Evolutionary conservation across 2,888 invertebrate species (phyloP), one percentile per base, ranked within the genome.

Genomic region (Dasypolia templi): DNA sequence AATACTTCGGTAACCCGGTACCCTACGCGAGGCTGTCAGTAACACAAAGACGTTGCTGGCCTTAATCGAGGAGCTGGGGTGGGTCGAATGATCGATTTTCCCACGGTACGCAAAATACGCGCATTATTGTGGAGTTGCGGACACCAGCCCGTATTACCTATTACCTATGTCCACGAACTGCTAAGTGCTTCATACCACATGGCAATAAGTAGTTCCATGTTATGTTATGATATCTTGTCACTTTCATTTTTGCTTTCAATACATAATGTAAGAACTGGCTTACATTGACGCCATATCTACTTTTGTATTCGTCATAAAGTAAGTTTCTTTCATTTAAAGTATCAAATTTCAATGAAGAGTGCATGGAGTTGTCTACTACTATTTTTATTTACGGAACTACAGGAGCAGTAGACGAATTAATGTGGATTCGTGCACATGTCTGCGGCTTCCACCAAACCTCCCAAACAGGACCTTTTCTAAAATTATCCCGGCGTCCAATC

Each of bases 401-500:
- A 35, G 39, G 22, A 44, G 53, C 22, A 22, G 63, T 32, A 62
- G 59, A 69, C 58, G 19, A 53, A 14, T 63, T 44, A 70, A 77
- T 64, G 63, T 62, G 56, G 51, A 72, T 35, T 26, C 58, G 44
- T 74, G 64, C 83, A 77, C 75, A 77, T 67, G 79, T 35, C 68
- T 81, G 74, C 76, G 44, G 68, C n/a, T 59, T 49, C 66, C 59
- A 67, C 46, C 9, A 58, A 51, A 66, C 73, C 77, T 65, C 71
- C 78, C 26, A 42, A 82, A 29, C 78, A 86, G 83, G 80, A 86
- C 83, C 86, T 85, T 89, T 91, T 90, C 94, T 94, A 94, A 94
- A 93, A 91, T 93, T 94, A 94, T 91, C 91, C 88, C 86, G 82
- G 81, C 77, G 58, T 63, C 71, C 46, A 92, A 94, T 94, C 94